These are phyloP conservation scores for Halesus radiatus DNA, from an alignment of 1,140 invertebrate species.

Conservation along the genomic window DNA sequence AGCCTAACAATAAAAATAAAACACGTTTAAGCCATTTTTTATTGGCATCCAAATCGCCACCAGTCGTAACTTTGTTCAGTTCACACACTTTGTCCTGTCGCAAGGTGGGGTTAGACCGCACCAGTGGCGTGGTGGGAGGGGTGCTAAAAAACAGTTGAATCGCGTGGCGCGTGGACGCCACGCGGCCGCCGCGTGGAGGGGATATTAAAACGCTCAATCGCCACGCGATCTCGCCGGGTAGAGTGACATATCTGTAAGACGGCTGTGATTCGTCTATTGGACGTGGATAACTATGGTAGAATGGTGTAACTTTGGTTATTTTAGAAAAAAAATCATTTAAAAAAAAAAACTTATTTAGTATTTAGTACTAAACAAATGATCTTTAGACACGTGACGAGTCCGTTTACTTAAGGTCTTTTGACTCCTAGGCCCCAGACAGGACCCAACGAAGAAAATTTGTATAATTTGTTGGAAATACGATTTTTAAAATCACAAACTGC, in stretches of 20 bases:
- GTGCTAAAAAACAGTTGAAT: conserved; percentile 41
- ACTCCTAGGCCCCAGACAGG: too few relatives aligned
- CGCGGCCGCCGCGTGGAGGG: conserved; percentile 25
- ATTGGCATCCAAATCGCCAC: conserved; percentile 11
- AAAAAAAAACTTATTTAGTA: too few relatives aligned
- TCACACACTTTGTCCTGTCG: background rate
- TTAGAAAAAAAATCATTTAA: background rate
- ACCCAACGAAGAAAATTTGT: too few relatives aligned
- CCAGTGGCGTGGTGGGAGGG: conserved; percentile 6
- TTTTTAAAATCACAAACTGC: too few relatives aligned
- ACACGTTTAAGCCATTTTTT: conserved; percentile 14
- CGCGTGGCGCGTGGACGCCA: conserved; percentile 21
- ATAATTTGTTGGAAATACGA: too few relatives aligned
- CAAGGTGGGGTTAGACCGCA: conserved; percentile 31
- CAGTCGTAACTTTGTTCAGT: background rate
- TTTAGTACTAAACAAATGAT: too few relatives aligned
- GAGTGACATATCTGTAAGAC: background rate
- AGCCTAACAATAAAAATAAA: background rate
- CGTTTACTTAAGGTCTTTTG: too few relatives aligned
- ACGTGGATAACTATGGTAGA: conserved; percentile 11
- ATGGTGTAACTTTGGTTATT: background rate
- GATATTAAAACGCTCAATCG: conserved; percentile 37
- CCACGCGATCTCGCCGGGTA: conserved; percentile 16
- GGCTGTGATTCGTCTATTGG: conserved; percentile 25
- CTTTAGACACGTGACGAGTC: too few relatives aligned